Base-by-base conservation (phyloP, 2,888 invertebrate species). In the Chymomyza amoena region DNA sequence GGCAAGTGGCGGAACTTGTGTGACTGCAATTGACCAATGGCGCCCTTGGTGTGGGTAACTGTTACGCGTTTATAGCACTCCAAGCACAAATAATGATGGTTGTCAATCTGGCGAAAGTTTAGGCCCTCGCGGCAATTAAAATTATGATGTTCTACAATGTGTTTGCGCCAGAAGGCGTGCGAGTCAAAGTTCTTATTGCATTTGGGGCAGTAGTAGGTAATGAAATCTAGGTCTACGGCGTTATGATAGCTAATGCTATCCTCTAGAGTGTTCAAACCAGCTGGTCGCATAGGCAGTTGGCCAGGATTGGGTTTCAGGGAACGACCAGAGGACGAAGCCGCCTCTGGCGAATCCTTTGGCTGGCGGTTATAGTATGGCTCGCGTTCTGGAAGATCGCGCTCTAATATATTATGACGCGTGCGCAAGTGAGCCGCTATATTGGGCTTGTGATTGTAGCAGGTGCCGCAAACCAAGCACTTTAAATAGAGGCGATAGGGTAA, bases 11-110 rank as follows among this genome's bases (percentile, higher is more conserved):
- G 85, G 76, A 90, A 90, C 74, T 90, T 90, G 69, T 90, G 90
- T 54, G 90, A 90, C 62, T 90, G 90, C 64, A 90, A 68, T 73
- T 90, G 90, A 0, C 90, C 90, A 13, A 90, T 90, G 13, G 90
- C 90, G 20, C 90, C 90, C 70, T 90, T 90, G 6, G 90, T 89
- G 61, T 90, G 90, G 4, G 90, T 90, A 2, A 90, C 90, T 0
- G 90, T 90, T 1, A 90, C 90, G 6, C 90, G 88, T 64, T 90
- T 90, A 59, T 90, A 90, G 70, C 90, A 90, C 72, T 90, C 89
- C 64, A 90, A 75, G 70, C 90, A 90, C 36, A 90, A 72, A 62
- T 88, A 90, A 65, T 90, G 90, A 68, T 90, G 90, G 61, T 81
- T 87, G 63, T 90, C 90, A 51, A 90, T 81, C 61, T 90, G 90